Evolutionary conservation across 2,113 vertebrate genomes (phyloP), one percentile per base, ranked within the genome.

Genomic region (Oenanthe melanoleuca): DNA sequence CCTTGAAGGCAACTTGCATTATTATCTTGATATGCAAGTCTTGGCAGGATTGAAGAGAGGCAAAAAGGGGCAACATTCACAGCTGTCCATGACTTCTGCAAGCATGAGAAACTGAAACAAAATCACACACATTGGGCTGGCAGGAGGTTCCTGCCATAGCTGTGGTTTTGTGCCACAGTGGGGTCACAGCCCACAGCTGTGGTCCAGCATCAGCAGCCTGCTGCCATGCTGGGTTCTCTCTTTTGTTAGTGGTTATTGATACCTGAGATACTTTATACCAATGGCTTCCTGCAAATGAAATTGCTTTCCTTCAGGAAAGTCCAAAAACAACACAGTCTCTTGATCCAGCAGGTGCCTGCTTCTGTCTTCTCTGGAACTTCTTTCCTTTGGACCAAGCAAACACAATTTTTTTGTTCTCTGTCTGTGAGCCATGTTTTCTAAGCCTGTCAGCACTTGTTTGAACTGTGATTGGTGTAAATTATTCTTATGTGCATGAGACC

Each of bases 331-430:
- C 0, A 0, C 64, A 77, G 9, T 59, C 17, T 28, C 34, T 19
- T 73, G 33, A n/a, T 57, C 33, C 3, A 2, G 25, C 0, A 0
- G 11, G 55, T 80, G 45, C n/a, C 19, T 0, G 0, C 25, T 60
- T 75, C 72, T 11, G 12, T 86, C 16, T 69, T 69, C 38, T 42
- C 45, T 92, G 64, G 50, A 64, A 33, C 33, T 44, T 69, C 37
- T 78, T 53, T 83, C 40, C 86, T 87, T 78, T 66, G 57, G 31
- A 42, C 23, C 25, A 78, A 66, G 38, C 20, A 79, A 80, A 61
- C 15, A 28, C 19, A 38, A 2, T 33, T 65, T 60, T 20, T 72
- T 88, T 1, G 2, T 53, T 91, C 23, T 65, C n/a, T 74, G 52
- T 50, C 42, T 17, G 6, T 44, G 33, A 79, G 29, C 26, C 4